A percentile compares a stretch with the other conserved stretches of the same genome.
Evolutionary conservation across 35 echinoderm and acorn worm species (phyloP).

Genomic region (Acanthaster planci): DNA sequence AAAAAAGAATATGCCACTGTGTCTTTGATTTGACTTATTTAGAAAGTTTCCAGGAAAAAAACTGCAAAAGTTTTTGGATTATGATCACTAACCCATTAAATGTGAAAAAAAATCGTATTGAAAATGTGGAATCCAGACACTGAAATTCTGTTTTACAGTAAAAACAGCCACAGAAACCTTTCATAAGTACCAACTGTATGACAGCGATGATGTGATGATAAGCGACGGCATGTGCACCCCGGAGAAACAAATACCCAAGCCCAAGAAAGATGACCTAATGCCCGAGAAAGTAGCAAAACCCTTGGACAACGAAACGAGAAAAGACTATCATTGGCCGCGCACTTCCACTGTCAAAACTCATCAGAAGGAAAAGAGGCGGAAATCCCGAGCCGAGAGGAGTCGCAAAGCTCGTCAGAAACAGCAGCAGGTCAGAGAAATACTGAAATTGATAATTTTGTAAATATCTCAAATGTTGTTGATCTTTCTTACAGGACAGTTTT

Average conservation of each 20-base stretch:
- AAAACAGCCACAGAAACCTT: slow-evolving; percentile 14
- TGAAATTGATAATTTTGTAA: no score
- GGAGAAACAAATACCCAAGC: background rate
- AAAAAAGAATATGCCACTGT: no score
- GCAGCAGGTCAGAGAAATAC: background rate
- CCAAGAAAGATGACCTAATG: background rate
- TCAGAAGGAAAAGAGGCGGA: slow-evolving; percentile 22
- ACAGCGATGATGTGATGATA: slow-evolving; percentile 19
- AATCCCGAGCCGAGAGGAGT: background rate
- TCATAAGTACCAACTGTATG: slow-evolving; percentile 3
- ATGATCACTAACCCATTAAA: no score
- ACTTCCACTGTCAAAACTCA: background rate
- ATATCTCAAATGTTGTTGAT: no score
- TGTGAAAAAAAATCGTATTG: no score
- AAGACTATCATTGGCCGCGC: background rate
- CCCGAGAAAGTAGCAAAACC: background rate
- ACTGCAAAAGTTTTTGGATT: no score
- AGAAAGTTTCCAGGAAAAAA: no score
- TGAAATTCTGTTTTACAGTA: background rate
- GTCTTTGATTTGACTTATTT: no score
- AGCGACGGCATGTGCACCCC: background rate
- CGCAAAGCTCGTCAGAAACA: background rate
- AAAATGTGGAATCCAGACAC: background rate
- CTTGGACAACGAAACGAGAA: background rate
- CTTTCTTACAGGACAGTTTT: no score